Evolutionary conservation across 2,797 vertebrate genomes (phyloP), one percentile per base, ranked within the genome.

Genomic region (Oreochromis mossambicus): DNA sequence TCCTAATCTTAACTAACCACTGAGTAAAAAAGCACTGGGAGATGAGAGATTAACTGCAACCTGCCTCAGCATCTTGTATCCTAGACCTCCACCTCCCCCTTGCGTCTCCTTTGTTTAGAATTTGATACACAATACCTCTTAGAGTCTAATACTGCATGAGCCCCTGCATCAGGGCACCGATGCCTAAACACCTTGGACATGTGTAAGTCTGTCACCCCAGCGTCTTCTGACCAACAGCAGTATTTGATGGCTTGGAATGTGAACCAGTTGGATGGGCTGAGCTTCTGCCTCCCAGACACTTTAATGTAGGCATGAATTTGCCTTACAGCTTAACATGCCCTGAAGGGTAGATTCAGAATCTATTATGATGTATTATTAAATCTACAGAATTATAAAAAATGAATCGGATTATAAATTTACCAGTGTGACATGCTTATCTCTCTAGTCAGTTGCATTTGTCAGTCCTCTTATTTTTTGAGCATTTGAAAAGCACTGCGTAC

Each of bases 21-120:
- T 3, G 21, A 46, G 38, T 70, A 46, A 70, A 70, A 10, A 3
- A 0, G 0, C 14, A 15, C 46, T 26, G 2, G 8, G 66, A 17
- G 5, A 46, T 17, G 11, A 48, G 41, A 17, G 5, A 46, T 17
- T 7, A 48, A 48, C 68, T 29, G 43, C 15, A 19, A 12, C 0
- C 24, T 75, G 24, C 4, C 43, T 48, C 17, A 73, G 43, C 43
- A 48, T 29, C 43, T 17, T 48, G 24, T 48, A 19, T 29, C 24
- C 6, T 7, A 11, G n/a, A 26, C 21, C 41, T 15, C 15, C 68
- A 19, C 2, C 66, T 26, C 24, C 0, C 68, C 43, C 17, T 63
- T 36, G 17, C 10, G 6, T 32, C 9, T 32, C 15, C 24, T 46
- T 48, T 75, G 32, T 48, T 7, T 26, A 52, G 43, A 75, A 75